These are phyloP conservation scores for Perdita meconis DNA, from an alignment of 2,888 invertebrate species.

Conservation along the genomic window DNA sequence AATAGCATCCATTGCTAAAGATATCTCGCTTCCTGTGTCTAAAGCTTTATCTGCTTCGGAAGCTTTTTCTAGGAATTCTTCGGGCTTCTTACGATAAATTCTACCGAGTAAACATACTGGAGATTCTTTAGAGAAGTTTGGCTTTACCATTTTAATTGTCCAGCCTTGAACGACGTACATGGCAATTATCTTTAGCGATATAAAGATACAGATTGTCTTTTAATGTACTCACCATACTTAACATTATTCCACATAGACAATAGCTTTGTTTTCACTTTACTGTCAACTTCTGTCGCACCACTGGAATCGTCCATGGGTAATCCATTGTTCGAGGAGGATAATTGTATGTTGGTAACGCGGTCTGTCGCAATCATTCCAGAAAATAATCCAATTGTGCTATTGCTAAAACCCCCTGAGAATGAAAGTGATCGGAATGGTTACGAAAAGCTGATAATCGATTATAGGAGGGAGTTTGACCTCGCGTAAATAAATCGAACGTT, in stretches of 20 bases:
- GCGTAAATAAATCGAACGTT: background rate
- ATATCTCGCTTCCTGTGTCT: slow-evolving; percentile 79
- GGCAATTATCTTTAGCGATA: no score
- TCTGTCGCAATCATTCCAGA: slow-evolving; percentile 72
- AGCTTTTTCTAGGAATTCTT: slow-evolving; percentile 77
- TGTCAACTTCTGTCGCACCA: slow-evolving; percentile 86
- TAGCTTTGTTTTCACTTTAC: slow-evolving; percentile 92
- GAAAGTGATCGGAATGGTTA: background rate
- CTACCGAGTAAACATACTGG: slow-evolving; percentile 94
- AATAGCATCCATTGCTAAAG: slow-evolving; percentile 77
- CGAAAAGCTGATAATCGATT: background rate
- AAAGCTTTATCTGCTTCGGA: slow-evolving; percentile 78
- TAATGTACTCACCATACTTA: slow-evolving; percentile 89
- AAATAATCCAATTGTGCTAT: slow-evolving; percentile 52
- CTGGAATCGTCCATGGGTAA: slow-evolving; percentile 73
- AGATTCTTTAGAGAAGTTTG: slow-evolving; percentile 92
- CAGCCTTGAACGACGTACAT: slow-evolving; percentile 85
- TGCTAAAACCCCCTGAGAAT: slow-evolving; percentile 62
- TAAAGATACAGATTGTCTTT: slow-evolving; percentile 44
- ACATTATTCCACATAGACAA: slow-evolving; percentile 96
- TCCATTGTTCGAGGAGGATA: slow-evolving; percentile 67
- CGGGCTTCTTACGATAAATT: slow-evolving; percentile 91
- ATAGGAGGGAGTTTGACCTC: background rate
- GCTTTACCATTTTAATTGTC: slow-evolving; percentile 90
- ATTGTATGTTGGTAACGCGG: slow-evolving; percentile 74